Evolutionary conservation across 2,797 vertebrate species (phyloP).

Genomic region (Prionace glauca): DNA sequence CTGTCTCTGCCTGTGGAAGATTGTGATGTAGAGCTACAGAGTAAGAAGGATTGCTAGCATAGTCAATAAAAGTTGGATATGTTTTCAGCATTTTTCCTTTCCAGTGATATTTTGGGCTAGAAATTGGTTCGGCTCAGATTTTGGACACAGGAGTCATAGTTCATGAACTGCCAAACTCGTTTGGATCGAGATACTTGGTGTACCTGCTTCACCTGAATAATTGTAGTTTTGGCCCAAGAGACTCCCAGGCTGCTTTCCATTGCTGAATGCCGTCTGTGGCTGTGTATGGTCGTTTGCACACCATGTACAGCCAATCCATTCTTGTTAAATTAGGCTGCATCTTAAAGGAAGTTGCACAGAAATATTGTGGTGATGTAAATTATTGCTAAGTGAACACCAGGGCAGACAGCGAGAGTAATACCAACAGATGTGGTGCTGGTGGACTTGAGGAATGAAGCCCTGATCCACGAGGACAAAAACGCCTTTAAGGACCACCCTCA

Average conservation of each 20-base stretch:
- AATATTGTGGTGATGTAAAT: not conserved
- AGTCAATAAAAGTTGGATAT: not conserved
- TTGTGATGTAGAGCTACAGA: not conserved
- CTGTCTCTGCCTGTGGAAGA: not conserved
- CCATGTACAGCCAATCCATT: not conserved
- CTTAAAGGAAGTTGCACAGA: not conserved
- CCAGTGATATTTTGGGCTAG: not conserved
- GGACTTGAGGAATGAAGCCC: not conserved
- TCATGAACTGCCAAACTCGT: not conserved
- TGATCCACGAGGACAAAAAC: not conserved
- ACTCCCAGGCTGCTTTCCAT: not conserved
- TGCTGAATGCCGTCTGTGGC: not conserved
- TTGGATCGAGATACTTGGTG: not conserved
- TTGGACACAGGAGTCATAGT: not conserved
- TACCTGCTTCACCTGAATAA: not conserved
- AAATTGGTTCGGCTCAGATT: not conserved
- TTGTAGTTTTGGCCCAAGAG: not conserved
- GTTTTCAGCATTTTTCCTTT: not conserved
- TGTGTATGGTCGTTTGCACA: not conserved
- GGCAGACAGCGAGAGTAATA: not conserved
- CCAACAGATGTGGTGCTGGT: not conserved
- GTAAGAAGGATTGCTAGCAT: not conserved
- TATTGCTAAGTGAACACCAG: not conserved
- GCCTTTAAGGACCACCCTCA: not conserved
- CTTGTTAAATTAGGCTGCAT: not conserved